Evolutionary conservation across 2,888 invertebrate genomes (phyloP), one percentile per base, ranked within the genome.

Genomic region (Hemicrepidius hirtus): DNA sequence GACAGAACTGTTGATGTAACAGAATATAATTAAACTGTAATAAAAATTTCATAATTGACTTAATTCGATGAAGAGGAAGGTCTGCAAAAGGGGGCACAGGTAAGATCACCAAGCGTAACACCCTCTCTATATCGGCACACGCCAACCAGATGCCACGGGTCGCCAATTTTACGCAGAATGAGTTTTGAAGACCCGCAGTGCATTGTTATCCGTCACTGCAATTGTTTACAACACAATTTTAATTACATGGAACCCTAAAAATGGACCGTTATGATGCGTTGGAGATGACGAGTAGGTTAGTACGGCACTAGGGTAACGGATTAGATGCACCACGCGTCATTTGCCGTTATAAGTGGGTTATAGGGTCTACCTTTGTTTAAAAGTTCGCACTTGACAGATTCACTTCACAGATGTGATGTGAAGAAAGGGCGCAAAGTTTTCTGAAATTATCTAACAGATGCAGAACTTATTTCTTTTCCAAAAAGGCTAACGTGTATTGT

Each of bases 81-180:
- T 70, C 62, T 62, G 65, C 59, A 63, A 57, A n/a, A 35, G 24
- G 68, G 68, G 64, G 62, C 46, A 71, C 73, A 73, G 67, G 73
- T 69, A 72, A 73, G 64, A 68, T 67, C 77, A 76, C 66, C 46
- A 71, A 73, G 74, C 77, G 75, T 76, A 75, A 74, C 77, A 75
- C 75, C 75, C 77, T 73, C 68, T 68, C 65, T 71, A 63, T 60
- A 50, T 57, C 37, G 63, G 76, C 78, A 76, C 78, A 77, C 79
- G 79, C 77, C 77, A 72, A 73, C 79, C 79, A 79, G 79, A 78
- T 77, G 78, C 73, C 79, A 77, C 77, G 78, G 74, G 77, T 78
- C 75, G 79, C 79, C 79, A 79, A 79, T 79, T 79, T 79, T 77
- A 78, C 77, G 79, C 77, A 73, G 76, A 74, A 73, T 76, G 78